Conservation (phyloP, 2,797 vertebrate genomes). For the Pagetopsis macropterus region DNA sequence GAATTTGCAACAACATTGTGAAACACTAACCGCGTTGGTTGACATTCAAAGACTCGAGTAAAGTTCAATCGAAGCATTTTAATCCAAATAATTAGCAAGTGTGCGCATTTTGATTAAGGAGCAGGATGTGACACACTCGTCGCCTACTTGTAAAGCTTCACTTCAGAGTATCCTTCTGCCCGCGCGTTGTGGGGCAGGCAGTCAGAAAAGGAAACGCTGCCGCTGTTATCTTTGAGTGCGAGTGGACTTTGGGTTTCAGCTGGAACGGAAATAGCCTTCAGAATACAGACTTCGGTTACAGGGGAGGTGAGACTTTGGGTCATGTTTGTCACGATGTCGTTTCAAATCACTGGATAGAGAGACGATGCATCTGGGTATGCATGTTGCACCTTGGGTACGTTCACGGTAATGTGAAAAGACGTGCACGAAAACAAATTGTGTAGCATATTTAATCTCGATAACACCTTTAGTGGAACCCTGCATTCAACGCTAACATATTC, state of each 20-base stretch:
- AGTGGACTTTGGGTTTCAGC: slow-evolving; percentile 15
- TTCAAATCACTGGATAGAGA: slow-evolving; percentile 32
- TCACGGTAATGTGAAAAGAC: background rate
- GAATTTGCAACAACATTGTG: too few species aligned
- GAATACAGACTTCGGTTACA: slow-evolving; percentile 11
- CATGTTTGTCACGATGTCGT: slow-evolving; percentile 48
- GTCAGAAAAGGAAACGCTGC: background rate
- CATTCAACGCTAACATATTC: background rate
- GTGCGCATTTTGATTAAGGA: slow-evolving; percentile 9
- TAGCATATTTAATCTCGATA: slow-evolving; percentile 2
- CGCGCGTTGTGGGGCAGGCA: background rate
- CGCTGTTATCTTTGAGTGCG: slow-evolving; percentile 5
- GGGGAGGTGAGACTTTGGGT: slow-evolving; percentile 27
- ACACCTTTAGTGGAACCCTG: slow-evolving; percentile 15
- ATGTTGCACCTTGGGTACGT: slow-evolving; percentile 26
- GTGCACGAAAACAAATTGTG: background rate
- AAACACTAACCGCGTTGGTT: too few species aligned
- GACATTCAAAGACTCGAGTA: too few species aligned
- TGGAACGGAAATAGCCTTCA: slow-evolving; percentile 10
- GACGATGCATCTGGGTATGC: slow-evolving; percentile 22
- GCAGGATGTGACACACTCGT: background rate
- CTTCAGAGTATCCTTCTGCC: background rate
- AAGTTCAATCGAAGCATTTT: background rate
- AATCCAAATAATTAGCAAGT: background rate
- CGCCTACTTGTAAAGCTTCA: background rate